Conservation (phyloP, 2,113 vertebrate genomes). For the Vanacampus margaritifer region DNA sequence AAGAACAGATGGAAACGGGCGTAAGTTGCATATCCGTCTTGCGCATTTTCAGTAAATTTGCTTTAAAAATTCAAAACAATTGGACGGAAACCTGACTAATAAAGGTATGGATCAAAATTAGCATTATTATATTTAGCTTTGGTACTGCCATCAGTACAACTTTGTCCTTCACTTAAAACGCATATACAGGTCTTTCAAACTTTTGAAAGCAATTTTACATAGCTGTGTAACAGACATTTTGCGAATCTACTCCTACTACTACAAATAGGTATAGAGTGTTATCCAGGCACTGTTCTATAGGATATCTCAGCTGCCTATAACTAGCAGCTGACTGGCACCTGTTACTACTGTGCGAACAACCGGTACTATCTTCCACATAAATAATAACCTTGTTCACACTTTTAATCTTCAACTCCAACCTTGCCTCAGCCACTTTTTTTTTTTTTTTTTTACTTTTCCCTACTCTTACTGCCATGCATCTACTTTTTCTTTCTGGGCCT, state of each 20-base stretch:
- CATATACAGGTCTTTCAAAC: neutral
- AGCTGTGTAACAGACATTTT: neutral
- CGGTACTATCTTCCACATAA: neutral
- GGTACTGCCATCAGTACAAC: neutral
- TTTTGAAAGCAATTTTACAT: neutral
- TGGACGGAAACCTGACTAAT: too few relatives aligned
- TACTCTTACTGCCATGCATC: neutral
- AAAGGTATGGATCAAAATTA: neutral
- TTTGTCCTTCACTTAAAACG: neutral
- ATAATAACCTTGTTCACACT: neutral
- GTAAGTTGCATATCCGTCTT: too few relatives aligned
- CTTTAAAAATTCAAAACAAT: too few relatives aligned
- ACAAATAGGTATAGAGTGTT: neutral
- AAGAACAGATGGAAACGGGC: too few relatives aligned
- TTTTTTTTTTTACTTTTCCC: neutral
- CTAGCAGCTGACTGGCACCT: constrained; percentile 44
- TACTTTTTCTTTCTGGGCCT: neutral
- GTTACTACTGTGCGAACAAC: neutral
- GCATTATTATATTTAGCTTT: neutral
- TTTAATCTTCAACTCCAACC: neutral
- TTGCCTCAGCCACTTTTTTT: neutral
- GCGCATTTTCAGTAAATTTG: too few relatives aligned
- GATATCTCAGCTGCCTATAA: constrained; percentile 22
- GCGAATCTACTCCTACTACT: neutral
- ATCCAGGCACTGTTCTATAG: constrained; percentile 11